These are phyloP conservation scores for Megalopta genalis DNA, from an alignment of 1,140 invertebrate species.

Conservation along the genomic window DNA sequence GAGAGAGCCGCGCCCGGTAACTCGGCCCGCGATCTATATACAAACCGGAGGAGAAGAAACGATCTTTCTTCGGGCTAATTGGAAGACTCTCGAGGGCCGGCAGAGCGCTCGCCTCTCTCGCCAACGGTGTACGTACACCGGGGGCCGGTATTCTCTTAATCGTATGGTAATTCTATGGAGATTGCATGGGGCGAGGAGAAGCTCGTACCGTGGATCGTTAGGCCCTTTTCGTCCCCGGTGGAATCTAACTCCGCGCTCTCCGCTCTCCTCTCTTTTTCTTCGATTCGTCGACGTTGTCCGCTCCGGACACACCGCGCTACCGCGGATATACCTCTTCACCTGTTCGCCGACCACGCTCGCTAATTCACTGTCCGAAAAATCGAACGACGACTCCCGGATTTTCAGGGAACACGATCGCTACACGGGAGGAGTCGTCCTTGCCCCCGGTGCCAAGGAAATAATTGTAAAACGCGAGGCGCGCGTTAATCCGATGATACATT, in stretches of 20 bases:
- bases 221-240: constrained; percentile 63
- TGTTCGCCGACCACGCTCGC: background rate
- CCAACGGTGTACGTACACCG: constrained; percentile 43
- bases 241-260: constrained; percentile 45
- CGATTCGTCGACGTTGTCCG: constrained; percentile 29
- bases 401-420: too few species aligned
- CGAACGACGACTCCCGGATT: too few species aligned
- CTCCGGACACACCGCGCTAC: constrained; percentile 16
- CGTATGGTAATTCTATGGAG: constrained; percentile 79
- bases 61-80: constrained; percentile 65
- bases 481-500: too few species aligned
- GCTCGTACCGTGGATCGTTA: constrained; percentile 70
- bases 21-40: constrained; percentile 21
- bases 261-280: constrained; percentile 26
- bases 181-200: constrained; percentile 76
- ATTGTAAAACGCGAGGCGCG: too few species aligned
- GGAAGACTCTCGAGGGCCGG: constrained; percentile 63
- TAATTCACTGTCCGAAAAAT: too few species aligned
- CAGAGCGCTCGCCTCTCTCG: constrained; percentile 32
- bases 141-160: constrained; percentile 72
- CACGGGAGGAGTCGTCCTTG: too few species aligned
- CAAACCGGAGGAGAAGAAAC: constrained; percentile 47
- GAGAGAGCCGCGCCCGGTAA: constrained; percentile 1
- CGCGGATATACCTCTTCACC: constrained; percentile 24
- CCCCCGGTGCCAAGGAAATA: too few species aligned